Evolutionary conservation across 2,888 invertebrate genomes (phyloP).

Genomic region (Stenolophus ochropezus): DNA sequence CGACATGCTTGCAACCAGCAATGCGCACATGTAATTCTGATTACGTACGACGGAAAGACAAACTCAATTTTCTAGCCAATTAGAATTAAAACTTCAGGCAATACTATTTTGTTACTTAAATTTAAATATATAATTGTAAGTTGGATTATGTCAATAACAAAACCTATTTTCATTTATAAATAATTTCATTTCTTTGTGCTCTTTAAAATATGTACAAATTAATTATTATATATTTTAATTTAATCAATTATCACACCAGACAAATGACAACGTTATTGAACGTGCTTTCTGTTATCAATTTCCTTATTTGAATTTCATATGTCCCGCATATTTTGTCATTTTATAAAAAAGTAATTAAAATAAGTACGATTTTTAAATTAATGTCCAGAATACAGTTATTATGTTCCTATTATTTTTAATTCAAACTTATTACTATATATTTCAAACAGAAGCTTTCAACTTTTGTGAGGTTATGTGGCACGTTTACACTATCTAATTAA

Average conservation of each 20-base stretch:
- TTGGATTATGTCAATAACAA: too few relatives aligned
- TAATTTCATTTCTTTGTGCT: too few relatives aligned
- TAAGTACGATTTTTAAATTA: background rate
- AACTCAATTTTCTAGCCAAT: background rate
- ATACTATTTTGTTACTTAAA: too few relatives aligned
- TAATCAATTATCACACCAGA: too few relatives aligned
- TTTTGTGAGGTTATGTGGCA: conserved; percentile 11
- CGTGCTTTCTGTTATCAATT: background rate
- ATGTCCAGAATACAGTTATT: background rate
- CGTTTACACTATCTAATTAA: background rate
- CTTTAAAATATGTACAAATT: background rate
- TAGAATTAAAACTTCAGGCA: too few relatives aligned
- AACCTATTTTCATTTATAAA: too few relatives aligned
- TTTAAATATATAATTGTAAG: too few relatives aligned
- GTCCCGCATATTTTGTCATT: background rate
- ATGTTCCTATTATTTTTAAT: background rate
- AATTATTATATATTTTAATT: too few relatives aligned
- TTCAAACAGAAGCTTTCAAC: background rate
- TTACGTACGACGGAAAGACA: background rate
- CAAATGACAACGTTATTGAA: background rate
- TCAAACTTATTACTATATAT: background rate
- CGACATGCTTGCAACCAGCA: background rate
- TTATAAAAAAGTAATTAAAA: background rate
- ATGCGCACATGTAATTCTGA: background rate
- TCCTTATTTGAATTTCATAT: background rate